Evolutionary conservation across 2,797 vertebrate species (phyloP), one percentile per base, ranked within the genome.

Genomic region (Muscicapa striata): DNA sequence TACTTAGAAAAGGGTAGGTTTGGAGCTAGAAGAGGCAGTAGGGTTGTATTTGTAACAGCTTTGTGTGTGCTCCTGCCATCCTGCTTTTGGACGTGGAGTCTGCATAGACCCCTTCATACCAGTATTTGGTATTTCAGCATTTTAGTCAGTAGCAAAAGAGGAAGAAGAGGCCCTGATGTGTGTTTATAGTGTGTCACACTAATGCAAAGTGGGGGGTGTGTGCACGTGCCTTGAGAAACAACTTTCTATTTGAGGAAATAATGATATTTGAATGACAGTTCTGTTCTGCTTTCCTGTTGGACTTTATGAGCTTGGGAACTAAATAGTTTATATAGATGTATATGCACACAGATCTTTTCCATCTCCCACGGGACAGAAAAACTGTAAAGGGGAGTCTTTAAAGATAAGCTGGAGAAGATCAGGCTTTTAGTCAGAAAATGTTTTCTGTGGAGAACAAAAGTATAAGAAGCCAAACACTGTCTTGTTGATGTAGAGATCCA

Each of bases 1-100:
- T 99, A 99, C 95, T 94, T 99, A 97, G 99, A 99, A 97, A 99
- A 99, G 98, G 99, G 99, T 99, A 88, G 64, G 94, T 97, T 23
- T 72, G 66, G 57, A 55, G 73, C 59, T 46, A 11, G 3, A 17
- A 41, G 46, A 61, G 86, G 19, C 27, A 29, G 24, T 7, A 58
- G 57, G 9, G 36, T 51, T 5, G 1, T n/a, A 27, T 69, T 64
- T 75, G 34, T 78, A 81, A 51, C 23, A 62, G 8, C 5, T 5
- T 75, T 74, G 16, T 52, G 9, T 32, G 51, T 51, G 17, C 30
- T 81, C 22, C 48, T 84, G 63, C n/a, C 19, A 18, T 75, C 58
- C 63, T 5, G 2, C 46, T 62, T 67, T 67, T 43, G 43, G 55
- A 26, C 5, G 0, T 14, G 51, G 36, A 52, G 58, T 45, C 69